A percentile compares a stretch with the other conserved stretches of the same genome.
These are phyloP conservation scores for Trachelus troglodyta DNA, from an alignment of 2,888 invertebrate genomes.

Conservation along the genomic window DNA sequence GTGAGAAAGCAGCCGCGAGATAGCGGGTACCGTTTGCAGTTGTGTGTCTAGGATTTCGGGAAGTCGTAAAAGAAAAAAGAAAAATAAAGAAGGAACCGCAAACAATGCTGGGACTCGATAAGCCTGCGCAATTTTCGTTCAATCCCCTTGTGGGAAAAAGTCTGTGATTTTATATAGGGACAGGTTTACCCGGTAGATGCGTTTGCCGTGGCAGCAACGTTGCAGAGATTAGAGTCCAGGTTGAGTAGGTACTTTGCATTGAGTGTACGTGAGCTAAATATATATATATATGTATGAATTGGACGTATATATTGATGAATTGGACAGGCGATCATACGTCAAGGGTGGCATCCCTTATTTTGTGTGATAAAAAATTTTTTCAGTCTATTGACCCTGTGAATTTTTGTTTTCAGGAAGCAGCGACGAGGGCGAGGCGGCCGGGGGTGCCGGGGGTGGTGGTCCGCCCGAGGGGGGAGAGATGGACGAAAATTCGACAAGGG, in stretches of 20 bases:
- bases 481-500: conserved; percentile 51
- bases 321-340: background rate
- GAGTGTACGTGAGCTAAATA: background rate
- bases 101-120: conserved; percentile 36
- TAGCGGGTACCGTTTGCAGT: background rate
- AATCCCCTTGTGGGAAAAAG: conserved; percentile 2
- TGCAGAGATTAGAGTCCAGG: background rate
- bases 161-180: background rate
- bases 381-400: background rate
- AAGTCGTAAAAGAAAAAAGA: conserved; percentile 42
- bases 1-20: conserved; percentile 1
- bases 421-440: conserved; percentile 70
- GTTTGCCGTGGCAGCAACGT: background rate
- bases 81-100: conserved; percentile 37
- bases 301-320: too few relatives aligned
- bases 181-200: background rate
- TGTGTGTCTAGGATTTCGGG: conserved; percentile 51
- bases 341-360: background rate
- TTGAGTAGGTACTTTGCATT: background rate
- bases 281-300: too few relatives aligned
- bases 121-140: conserved; percentile 9
- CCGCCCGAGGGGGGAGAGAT: conserved; percentile 72
- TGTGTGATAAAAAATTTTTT: background rate
- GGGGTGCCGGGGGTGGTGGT: conserved; percentile 65
- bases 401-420: conserved; percentile 57